A percentile compares a stretch with the other conserved stretches of the same genome.
Conservation (phyloP, 2,113 vertebrate genomes). For the Neodon shergylaensis region DNA sequence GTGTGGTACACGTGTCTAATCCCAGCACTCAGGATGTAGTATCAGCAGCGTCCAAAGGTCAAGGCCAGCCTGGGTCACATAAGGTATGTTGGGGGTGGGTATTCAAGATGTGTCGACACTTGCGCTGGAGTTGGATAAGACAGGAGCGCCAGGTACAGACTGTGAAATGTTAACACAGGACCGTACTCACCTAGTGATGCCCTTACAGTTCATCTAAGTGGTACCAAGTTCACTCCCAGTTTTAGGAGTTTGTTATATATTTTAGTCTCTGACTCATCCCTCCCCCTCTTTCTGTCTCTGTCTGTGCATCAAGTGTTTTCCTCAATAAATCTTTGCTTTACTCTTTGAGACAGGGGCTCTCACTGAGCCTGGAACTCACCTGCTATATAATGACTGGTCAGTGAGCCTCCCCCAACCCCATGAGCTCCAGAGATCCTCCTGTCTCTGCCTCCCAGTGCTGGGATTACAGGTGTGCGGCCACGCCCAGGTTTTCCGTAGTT, state of each 20-base stretch:
- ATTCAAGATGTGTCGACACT: background rate
- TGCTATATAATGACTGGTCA: background rate
- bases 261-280: background rate
- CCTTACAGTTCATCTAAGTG: background rate
- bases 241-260: background rate
- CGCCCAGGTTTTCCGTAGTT: background rate
- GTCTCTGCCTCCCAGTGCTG: background rate
- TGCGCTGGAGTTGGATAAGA: background rate
- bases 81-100: background rate
- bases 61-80: background rate
- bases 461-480: background rate
- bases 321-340: background rate
- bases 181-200: background rate
- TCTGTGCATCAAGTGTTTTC: background rate
- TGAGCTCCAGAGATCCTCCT: background rate
- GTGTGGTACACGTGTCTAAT: too few species aligned
- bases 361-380: too few species aligned
- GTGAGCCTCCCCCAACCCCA: background rate
- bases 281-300: background rate
- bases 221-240: background rate
- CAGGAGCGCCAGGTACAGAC: background rate
- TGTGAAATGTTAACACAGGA: background rate
- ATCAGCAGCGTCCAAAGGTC: background rate
- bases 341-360: background rate
- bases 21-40: background rate